Percentiles rank a stretch among this genome's conserved stretches.
Evolutionary conservation across 2,113 vertebrate species (phyloP).

Genomic region (Illadopsis cleaveri): DNA sequence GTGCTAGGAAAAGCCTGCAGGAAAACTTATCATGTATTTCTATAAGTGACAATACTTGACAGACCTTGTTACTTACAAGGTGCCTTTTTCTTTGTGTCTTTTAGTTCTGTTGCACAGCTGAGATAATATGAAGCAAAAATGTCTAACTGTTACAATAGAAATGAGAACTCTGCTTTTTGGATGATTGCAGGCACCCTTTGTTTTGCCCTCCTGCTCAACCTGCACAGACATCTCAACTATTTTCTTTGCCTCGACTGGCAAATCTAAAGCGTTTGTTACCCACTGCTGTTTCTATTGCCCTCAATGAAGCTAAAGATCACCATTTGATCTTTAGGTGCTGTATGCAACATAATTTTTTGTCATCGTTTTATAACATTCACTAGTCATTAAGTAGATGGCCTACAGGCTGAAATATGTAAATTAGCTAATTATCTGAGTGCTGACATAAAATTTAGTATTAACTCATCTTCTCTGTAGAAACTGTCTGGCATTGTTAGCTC

Average conservation of each 20-base stretch:
- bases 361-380: slow-evolving; percentile 18
- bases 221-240: neutral
- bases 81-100: neutral
- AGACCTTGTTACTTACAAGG: slow-evolving; percentile 12
- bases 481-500: neutral
- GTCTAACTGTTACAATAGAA: neutral
- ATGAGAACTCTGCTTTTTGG: neutral
- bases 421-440: slow-evolving; percentile 58
- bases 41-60: neutral
- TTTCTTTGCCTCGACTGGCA: neutral
- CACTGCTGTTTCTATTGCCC: neutral
- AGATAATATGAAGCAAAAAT: neutral
- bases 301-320: slow-evolving; percentile 39
- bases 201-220: slow-evolving; percentile 9
- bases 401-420: slow-evolving; percentile 65
- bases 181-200: neutral
- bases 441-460: slow-evolving; percentile 44
- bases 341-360: slow-evolving; percentile 22
- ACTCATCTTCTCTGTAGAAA: neutral
- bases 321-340: slow-evolving; percentile 48
- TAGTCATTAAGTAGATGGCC: slow-evolving; percentile 46
- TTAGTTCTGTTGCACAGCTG: slow-evolving; percentile 3
- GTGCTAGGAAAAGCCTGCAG: neutral
- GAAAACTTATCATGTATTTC: neutral
- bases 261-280: neutral